Evolutionary conservation across 2,113 vertebrate species (phyloP).

Genomic region (Cynocephalus volans): DNA sequence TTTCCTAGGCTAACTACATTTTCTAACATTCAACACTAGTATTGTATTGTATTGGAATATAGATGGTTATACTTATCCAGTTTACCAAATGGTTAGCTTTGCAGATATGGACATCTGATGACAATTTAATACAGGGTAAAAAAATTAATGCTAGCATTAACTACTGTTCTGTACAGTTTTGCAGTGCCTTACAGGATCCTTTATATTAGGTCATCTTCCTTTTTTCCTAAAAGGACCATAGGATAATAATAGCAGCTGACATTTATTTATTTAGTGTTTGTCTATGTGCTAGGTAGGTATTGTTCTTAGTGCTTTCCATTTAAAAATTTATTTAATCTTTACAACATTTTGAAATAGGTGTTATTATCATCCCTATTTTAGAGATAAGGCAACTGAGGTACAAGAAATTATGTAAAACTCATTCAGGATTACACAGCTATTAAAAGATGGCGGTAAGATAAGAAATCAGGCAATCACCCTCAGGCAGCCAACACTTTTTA

Average conservation of each 20-base stretch:
- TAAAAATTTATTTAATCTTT: neutral
- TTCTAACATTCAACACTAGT: neutral
- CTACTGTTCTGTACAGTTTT: neutral
- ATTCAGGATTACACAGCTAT: neutral
- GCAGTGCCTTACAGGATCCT: neutral
- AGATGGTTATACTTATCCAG: neutral
- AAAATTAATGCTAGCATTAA: neutral
- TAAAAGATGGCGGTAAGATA: neutral
- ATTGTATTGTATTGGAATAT: neutral
- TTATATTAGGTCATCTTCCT: neutral
- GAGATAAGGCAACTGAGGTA: neutral
- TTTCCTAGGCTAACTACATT: neutral
- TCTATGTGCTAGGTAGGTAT: neutral
- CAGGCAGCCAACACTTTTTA: neutral
- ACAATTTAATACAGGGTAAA: neutral
- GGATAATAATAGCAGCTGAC: neutral
- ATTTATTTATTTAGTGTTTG: conserved; percentile 11
- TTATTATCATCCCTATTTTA: neutral
- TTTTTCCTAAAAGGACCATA: neutral
- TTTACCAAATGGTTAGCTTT: neutral
- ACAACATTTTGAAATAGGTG: neutral
- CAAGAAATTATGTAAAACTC: neutral
- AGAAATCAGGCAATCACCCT: neutral
- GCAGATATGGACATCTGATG: neutral
- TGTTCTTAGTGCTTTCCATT: conserved; percentile 46